A percentile compares a stretch with the other conserved stretches of the same genome.
Conservation (phyloP, 2,797 vertebrate species). For the Pantherophis alleghaniensis region DNA sequence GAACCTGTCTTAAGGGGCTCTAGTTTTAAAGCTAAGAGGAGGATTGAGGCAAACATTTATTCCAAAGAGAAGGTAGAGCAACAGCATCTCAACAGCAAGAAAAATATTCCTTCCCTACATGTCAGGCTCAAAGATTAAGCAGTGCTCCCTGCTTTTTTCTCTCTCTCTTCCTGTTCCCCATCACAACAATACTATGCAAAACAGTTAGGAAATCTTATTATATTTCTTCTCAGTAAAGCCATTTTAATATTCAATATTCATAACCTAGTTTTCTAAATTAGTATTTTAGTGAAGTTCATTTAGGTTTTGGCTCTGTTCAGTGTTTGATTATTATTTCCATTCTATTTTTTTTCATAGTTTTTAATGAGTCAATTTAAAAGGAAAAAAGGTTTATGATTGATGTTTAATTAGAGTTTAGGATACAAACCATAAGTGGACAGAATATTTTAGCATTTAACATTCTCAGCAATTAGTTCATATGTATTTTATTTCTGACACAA, state of each 20-base stretch:
- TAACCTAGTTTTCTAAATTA: not conserved
- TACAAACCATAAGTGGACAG: accelerated
- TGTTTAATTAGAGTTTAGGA: not conserved
- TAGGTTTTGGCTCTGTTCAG: not conserved
- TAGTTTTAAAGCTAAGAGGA: not conserved
- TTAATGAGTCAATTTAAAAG: not conserved
- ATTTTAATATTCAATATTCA: not conserved
- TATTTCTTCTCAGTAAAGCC: not conserved
- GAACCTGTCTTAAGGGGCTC: not conserved
- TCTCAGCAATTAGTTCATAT: not conserved
- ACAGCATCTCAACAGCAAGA: not conserved
- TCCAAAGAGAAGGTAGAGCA: not conserved
- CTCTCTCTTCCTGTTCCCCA: not conserved
- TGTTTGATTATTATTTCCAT: not conserved
- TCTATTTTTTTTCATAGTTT: not conserved
- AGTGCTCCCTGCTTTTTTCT: not conserved
- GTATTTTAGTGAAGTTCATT: not conserved
- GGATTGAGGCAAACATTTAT: not conserved
- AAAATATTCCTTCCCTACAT: not conserved
- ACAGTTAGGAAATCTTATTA: not conserved
- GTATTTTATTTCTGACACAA: not conserved
- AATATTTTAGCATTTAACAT: not conserved
- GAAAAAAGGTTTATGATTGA: not conserved
- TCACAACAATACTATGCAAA: not conserved
- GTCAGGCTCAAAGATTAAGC: not conserved